These are phyloP conservation scores for Calephelis nemesis DNA, from an alignment of 1,140 invertebrate species.

Conservation along the genomic window DNA sequence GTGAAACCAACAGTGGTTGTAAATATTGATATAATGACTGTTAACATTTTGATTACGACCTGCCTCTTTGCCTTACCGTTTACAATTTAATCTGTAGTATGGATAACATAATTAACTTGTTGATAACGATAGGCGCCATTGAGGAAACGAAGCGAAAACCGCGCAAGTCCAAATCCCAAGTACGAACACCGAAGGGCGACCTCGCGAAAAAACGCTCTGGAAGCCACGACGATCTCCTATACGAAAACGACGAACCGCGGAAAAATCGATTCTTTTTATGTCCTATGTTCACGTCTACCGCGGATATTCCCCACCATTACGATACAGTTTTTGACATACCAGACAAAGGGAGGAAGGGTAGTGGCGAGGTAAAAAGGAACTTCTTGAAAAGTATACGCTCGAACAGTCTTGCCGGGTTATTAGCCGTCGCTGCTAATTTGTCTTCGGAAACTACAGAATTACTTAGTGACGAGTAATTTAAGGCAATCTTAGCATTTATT, in stretches of 20 bases:
- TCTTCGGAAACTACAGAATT: constrained; percentile 58
- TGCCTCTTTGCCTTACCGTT: background rate
- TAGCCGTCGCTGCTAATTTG: constrained; percentile 47
- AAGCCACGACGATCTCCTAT: constrained; percentile 62
- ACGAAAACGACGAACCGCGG: constrained; percentile 43
- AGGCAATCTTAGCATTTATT: constrained; percentile 9
- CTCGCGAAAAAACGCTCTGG: constrained; percentile 51
- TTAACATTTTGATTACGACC: no score
- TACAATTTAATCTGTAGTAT: constrained; percentile 1
- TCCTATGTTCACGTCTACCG: constrained; percentile 48
- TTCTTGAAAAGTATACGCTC: constrained; percentile 59
- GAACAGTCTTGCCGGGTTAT: constrained; percentile 54
- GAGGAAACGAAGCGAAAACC: constrained; percentile 45
- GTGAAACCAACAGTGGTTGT: no score
- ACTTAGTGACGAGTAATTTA: constrained; percentile 48
- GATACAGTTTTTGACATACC: constrained; percentile 57
- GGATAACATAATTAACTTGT: background rate
- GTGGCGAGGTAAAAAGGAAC: constrained; percentile 48
- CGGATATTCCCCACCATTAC: constrained; percentile 50
- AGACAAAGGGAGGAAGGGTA: constrained; percentile 37
- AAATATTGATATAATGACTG: no score
- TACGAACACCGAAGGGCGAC: constrained; percentile 38
- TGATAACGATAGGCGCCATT: constrained; percentile 33
- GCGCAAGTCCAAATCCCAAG: constrained; percentile 56
- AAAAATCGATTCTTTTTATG: constrained; percentile 49